Base-by-base conservation (phyloP, 1,140 invertebrate species). In the Hycleus cichorii region DNA sequence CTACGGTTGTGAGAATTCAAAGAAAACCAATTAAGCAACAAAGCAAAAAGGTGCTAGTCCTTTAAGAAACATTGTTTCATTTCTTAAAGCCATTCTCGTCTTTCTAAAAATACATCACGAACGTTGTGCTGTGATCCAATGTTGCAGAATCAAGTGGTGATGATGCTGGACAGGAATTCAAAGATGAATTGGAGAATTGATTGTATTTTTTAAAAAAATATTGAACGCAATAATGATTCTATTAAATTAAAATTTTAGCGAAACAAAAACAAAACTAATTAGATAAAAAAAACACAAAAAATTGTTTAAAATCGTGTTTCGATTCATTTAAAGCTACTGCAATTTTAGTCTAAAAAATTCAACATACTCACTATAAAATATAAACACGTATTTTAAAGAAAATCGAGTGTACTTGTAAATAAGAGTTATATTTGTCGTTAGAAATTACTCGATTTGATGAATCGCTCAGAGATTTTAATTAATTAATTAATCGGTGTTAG, bases 221-320 rank as follows among this genome's bases (percentile, higher is more conserved):
- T 7, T 32, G 65, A 57, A 59, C 64, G 66, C 66, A 68, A 68
- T 68, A 68, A 68, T 65, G 59, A 61, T 47, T 68, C 64, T 68
- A 68, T 27, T 66, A 64, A 63, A 67, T 54, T 32, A 32, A 7
- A 32, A 32, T 7, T 32, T 32, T 5, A 7, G 32, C 32, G 18
- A 64, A 55, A 48, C 47, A 49, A 12, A 49, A 50, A 50, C 39
- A 50, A 24, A n/a, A 25, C 39, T 18, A 52, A 52, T 43, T 43
- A 51, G 43, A 52, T 12, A 63, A 49, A 56, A 62, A 50, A 49
- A 45, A 60, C 1, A 18, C 18, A 18, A 18, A 18, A 18, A 18
- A 18, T 18, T 18, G 18, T 18, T 59, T 54, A 47, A 58, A 62
- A 18, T 18, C 57, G 52, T 64, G 59, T 68, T 66, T 63, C 59